Evolutionary conservation across 2,113 vertebrate genomes (phyloP).

Genomic region (Stigmatopora argus): DNA sequence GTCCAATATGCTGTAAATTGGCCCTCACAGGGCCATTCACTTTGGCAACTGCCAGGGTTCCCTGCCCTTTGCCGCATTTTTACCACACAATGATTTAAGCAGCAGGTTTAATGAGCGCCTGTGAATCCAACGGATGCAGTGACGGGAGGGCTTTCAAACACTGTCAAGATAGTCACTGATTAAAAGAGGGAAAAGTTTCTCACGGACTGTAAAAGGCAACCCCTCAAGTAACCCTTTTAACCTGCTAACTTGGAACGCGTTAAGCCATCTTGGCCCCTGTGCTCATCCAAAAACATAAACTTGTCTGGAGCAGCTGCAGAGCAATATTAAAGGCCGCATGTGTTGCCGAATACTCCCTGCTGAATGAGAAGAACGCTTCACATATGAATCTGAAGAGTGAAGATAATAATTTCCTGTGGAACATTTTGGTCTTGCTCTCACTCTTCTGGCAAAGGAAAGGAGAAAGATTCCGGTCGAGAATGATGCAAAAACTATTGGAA

Average conservation of each 20-base stretch:
- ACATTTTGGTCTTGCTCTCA: slow-evolving; percentile 61
- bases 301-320: slow-evolving; percentile 62
- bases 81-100: slow-evolving; percentile 43
- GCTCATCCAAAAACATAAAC: slow-evolving; percentile 43
- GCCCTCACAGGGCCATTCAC: background rate
- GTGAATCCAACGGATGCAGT: slow-evolving; percentile 31
- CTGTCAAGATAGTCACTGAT: slow-evolving; percentile 25
- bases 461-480: slow-evolving; percentile 24
- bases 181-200: slow-evolving; percentile 42
- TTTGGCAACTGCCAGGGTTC: background rate
- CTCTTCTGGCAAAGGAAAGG: slow-evolving; percentile 37
- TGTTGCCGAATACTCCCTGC: slow-evolving; percentile 56
- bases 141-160: slow-evolving; percentile 30
- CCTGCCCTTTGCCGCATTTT: background rate
- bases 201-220: slow-evolving; percentile 33
- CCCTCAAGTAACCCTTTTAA: slow-evolving; percentile 45
- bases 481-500: slow-evolving; percentile 46
- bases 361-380: slow-evolving; percentile 55
- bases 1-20: background rate
- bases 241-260: slow-evolving; percentile 48
- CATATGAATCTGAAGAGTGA: slow-evolving; percentile 47
- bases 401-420: slow-evolving; percentile 55
- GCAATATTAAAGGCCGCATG: slow-evolving; percentile 46
- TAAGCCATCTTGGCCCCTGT: background rate
- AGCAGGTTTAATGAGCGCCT: slow-evolving; percentile 54